These are phyloP conservation scores for Drosophila repleta DNA, from an alignment of 1,140 invertebrate species.

Conservation along the genomic window DNA sequence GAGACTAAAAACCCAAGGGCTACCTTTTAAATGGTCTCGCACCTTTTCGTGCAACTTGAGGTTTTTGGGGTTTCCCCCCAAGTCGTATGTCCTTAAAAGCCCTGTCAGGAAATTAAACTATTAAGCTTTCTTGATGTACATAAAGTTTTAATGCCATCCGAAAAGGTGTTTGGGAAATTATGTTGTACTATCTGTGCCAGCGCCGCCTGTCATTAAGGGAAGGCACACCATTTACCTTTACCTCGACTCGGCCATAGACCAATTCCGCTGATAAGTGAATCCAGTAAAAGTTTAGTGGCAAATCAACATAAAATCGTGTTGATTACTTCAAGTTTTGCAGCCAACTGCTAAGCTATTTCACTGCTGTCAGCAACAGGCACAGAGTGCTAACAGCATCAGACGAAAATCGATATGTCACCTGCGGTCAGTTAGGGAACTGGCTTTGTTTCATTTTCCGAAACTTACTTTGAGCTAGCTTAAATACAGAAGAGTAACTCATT, in stretches of 20 bases:
- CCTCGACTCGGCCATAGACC: slow-evolving; percentile 31
- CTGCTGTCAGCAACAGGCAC: slow-evolving; percentile 70
- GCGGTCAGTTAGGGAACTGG: neutral
- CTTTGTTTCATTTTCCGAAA: too few species aligned
- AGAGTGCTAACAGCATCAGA: slow-evolving; percentile 32
- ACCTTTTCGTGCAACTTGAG: slow-evolving; percentile 52
- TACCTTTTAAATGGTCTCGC: slow-evolving; percentile 53
- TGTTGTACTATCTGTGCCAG: slow-evolving; percentile 23
- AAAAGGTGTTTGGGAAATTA: slow-evolving; percentile 61
- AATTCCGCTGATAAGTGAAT: slow-evolving; percentile 59
- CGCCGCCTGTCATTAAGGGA: slow-evolving; percentile 50
- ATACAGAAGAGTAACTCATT: too few species aligned
- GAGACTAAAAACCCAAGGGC: slow-evolving; percentile 46
- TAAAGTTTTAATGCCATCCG: slow-evolving; percentile 74
- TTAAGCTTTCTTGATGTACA: slow-evolving; percentile 57
- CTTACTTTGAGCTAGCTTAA: too few species aligned
- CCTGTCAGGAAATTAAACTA: slow-evolving; percentile 72
- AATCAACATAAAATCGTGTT: slow-evolving; percentile 72
- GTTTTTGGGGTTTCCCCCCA: slow-evolving; percentile 25
- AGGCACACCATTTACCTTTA: slow-evolving; percentile 44
- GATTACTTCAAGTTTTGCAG: slow-evolving; percentile 62
- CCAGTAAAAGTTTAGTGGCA: slow-evolving; percentile 75
- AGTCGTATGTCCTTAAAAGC: slow-evolving; percentile 6
- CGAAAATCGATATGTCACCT: slow-evolving; percentile 10
- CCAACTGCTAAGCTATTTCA: slow-evolving; percentile 35